Percentiles rank a stretch among this genome's conserved stretches.
Evolutionary conservation across 2,797 vertebrate genomes (phyloP).

Genomic region (Hydrolagus colliei): DNA sequence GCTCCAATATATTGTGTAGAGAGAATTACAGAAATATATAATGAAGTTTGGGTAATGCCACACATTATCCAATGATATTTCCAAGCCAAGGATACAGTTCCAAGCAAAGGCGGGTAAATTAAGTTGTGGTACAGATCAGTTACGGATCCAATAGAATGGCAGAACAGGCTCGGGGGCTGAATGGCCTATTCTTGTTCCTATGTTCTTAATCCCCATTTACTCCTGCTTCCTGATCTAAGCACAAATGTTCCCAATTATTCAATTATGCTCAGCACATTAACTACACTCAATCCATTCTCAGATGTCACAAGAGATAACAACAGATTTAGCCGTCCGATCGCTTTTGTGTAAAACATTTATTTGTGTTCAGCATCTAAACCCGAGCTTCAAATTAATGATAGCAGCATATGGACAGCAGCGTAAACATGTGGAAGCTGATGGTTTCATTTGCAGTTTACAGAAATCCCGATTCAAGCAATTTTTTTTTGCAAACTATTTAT

Average conservation of each 20-base stretch:
- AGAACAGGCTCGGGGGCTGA: too few relatives aligned
- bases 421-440: not conserved
- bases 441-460: not conserved
- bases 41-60: not conserved
- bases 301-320: not conserved
- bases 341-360: not conserved
- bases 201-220: not conserved
- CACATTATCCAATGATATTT: not conserved
- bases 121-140: too few relatives aligned
- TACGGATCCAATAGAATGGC: too few relatives aligned
- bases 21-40: not conserved
- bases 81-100: not conserved
- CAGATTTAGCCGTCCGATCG: not conserved
- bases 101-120: not conserved
- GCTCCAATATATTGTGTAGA: not conserved
- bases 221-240: not conserved
- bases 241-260: not conserved
- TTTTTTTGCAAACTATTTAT: conserved; percentile 5
- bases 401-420: not conserved
- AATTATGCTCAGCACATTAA: not conserved
- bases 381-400: not conserved
- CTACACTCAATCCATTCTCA: not conserved
- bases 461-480: not conserved
- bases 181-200: too few relatives aligned
- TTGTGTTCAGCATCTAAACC: not conserved